Evolutionary conservation across 1,140 invertebrate genomes (phyloP), one percentile per base, ranked within the genome.

Genomic region (Brachionus sp.): DNA sequence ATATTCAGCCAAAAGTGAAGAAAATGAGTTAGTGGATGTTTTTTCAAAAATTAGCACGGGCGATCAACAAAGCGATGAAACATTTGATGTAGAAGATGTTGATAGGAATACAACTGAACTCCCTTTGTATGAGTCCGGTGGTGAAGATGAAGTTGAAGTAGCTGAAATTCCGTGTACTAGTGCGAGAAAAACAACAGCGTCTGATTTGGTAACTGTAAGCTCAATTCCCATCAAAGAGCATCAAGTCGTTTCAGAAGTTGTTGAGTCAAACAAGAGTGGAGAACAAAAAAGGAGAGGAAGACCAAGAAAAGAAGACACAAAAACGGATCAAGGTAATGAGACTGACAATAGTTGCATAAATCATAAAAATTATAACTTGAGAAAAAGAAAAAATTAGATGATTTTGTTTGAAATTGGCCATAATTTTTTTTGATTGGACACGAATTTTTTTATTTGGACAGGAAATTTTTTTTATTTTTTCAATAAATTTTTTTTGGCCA

Each of bases 311-410:
- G 19, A 62, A 62, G 12, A 23, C 19, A 23, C 57, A 62, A 62
- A 62, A 62, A 23, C 3, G 6, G 12, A 62, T n/a, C 57, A 62
- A 62, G 57, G 3, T 25, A 62, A 62, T 62, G 57, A 62, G 25
- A 62, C 50, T 53, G 50, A 53, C 50, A 53, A 62, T 12, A 62
- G 23, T 62, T 62, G 57, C 57, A 62, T 62, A 5, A 62, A 62
- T 62, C 57, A 62, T 62, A 62, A 62, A 62, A 12, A 62, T 3
- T 62, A 62, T 62, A 62, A 62, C 16, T 62, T 62, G 57, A 62
- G 57, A 16, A 62, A 62, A 62, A 62, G 57, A 62, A 62, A 62
- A 46, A 46, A n/a, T n/a, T n/a, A n/a, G n/a, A n/a, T n/a, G n/a
- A n/a, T n/a, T n/a, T n/a, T n/a, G n/a, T n/a, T n/a, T n/a, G n/a